Conservation (phyloP, 1,140 invertebrate species). For the Brachionus manjavacas region DNA sequence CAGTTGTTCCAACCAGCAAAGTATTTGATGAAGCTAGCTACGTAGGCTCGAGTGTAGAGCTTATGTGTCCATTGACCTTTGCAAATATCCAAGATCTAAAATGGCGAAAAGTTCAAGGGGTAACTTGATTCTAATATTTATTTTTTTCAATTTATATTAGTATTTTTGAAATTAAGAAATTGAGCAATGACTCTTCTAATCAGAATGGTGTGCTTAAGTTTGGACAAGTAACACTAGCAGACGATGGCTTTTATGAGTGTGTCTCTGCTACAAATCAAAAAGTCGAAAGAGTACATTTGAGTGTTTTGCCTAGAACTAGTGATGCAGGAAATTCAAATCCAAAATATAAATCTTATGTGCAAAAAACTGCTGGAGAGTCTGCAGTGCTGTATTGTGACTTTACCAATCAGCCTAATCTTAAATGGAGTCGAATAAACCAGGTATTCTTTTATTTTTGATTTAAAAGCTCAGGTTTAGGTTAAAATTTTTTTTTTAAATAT, state of each 20-base stretch:
- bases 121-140: neutral
- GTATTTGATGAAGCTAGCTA: neutral
- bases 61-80: neutral
- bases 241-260: slow-evolving; percentile 12
- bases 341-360: neutral
- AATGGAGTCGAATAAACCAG: neutral
- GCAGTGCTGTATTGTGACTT: neutral
- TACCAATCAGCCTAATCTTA: neutral
- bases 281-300: neutral
- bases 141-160: neutral
- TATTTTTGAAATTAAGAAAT: neutral
- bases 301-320: neutral
- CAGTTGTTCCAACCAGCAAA: neutral
- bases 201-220: neutral
- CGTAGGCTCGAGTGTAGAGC: neutral
- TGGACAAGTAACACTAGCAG: neutral
- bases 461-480: neutral
- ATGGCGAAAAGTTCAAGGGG: neutral
- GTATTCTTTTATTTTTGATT: neutral
- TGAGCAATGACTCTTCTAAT: neutral
- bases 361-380: neutral
- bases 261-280: neutral
- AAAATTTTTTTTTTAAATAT: too few species aligned
- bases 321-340: neutral
- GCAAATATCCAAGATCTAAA: neutral